A percentile compares a stretch with the other conserved stretches of the same genome.
Evolutionary conservation across 2,888 invertebrate genomes (phyloP).

Genomic region (Zaprionus lineosus): DNA sequence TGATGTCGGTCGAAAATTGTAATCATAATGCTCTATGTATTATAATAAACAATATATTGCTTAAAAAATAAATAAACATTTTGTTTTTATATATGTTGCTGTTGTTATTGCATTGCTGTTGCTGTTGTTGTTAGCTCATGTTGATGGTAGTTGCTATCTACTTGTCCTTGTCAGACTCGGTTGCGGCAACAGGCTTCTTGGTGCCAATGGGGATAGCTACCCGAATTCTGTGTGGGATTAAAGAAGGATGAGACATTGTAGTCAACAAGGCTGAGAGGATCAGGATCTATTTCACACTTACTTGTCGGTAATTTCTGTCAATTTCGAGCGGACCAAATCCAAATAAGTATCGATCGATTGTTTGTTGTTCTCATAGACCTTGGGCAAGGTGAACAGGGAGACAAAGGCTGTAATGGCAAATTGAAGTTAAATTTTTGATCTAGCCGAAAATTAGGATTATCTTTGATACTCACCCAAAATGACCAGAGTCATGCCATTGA

Average conservation of each 20-base stretch:
- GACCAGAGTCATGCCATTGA: constrained; percentile 99
- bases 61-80: constrained; percentile 75
- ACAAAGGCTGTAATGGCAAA: constrained; percentile 94
- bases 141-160: constrained; percentile 83
- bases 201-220: constrained; percentile 94
- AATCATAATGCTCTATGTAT: constrained; percentile 66
- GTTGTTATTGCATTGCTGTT: constrained; percentile 33
- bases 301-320: constrained; percentile 95
- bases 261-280: background rate
- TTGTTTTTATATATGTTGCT: constrained; percentile 45
- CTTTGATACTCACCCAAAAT: constrained; percentile 94
- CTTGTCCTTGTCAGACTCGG: constrained; percentile 91
- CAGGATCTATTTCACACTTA: constrained; percentile 84
- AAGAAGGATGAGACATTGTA: too few relatives aligned
- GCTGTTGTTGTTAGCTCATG: constrained; percentile 50
- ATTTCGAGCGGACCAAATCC: constrained; percentile 92
- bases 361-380: constrained; percentile 97
- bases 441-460: too few relatives aligned
- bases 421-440: too few relatives aligned
- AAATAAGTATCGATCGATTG: constrained; percentile 95
- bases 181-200: constrained; percentile 87
- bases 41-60: constrained; percentile 74
- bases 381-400: constrained; percentile 96
- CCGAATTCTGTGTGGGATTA: constrained; percentile 88
- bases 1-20: too few relatives aligned